These are phyloP conservation scores for Campoplex capitator DNA, from an alignment of 2,888 invertebrate species.

Conservation along the genomic window DNA sequence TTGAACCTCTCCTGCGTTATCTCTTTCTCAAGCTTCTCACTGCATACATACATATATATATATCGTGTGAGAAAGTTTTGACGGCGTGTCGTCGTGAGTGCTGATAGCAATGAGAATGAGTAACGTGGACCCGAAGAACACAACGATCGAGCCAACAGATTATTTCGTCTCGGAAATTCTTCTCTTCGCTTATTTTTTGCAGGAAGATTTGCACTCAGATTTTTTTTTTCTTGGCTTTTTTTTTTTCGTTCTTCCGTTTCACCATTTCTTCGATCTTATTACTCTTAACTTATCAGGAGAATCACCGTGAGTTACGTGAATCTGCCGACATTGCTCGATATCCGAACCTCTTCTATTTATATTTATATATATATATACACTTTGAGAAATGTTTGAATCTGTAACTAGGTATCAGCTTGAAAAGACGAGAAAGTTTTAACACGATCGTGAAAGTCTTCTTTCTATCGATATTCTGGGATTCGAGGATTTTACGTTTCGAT, in stretches of 20 bases:
- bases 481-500: not conserved
- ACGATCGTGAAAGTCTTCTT: slow-evolving; percentile 56
- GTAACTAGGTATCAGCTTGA: slow-evolving; percentile 18
- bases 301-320: slow-evolving; percentile 58
- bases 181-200: slow-evolving; percentile 32
- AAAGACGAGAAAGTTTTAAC: slow-evolving; percentile 55
- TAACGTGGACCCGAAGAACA: slow-evolving; percentile 19
- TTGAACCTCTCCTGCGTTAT: slow-evolving; percentile 9
- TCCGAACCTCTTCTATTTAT: slow-evolving; percentile 21
- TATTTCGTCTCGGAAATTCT: slow-evolving; percentile 45
- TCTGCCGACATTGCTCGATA: slow-evolving; percentile 19
- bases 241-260: not conserved
- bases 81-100: slow-evolving; percentile 65
- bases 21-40: slow-evolving; percentile 29
- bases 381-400: slow-evolving; percentile 55
- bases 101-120: slow-evolving; percentile 58
- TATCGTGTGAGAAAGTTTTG: slow-evolving; percentile 67
- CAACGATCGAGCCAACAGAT: slow-evolving; percentile 58
- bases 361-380: not conserved
- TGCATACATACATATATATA: not conserved
- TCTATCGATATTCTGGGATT: not conserved
- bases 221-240: not conserved
- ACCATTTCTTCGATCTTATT: slow-evolving; percentile 49
- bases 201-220: slow-evolving; percentile 1
- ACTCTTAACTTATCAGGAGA: slow-evolving; percentile 32